A percentile compares a stretch with the other conserved stretches of the same genome.
Conservation (phyloP, 23 tunicate species). For the Corella eumyota region DNA sequence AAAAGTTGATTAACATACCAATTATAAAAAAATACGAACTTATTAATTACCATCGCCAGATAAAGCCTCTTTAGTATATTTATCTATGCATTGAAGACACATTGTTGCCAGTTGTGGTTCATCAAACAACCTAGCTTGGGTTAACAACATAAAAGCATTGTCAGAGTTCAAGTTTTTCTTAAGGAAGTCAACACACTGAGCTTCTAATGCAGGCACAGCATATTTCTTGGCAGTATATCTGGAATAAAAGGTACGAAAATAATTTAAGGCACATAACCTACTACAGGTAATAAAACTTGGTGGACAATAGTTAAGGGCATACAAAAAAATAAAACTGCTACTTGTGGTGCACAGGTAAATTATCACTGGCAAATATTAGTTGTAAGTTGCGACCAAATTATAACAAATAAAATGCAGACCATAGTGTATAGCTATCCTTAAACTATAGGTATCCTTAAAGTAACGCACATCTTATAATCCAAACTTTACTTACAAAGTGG, state of each 20-base stretch:
- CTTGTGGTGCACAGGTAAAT: too few relatives aligned
- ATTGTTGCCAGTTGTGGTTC: conserved; percentile 89
- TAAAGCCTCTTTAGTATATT: conserved; percentile 81
- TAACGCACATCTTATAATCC: too few relatives aligned
- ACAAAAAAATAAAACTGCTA: too few relatives aligned
- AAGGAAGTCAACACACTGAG: conserved; percentile 88
- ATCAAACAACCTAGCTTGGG: conserved; percentile 95
- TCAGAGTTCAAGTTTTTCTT: conserved; percentile 91
- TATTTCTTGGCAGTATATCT: conserved; percentile 98
- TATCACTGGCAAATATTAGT: too few relatives aligned
- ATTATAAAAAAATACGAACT: background rate
- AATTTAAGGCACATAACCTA: background rate
- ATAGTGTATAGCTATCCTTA: too few relatives aligned
- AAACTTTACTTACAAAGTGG: conserved; percentile 95
- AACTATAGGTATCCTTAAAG: too few relatives aligned
- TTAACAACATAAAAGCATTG: conserved; percentile 90
- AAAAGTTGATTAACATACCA: background rate
- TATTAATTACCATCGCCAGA: conserved; percentile 89
- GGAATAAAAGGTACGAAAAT: too few relatives aligned
- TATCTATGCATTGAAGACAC: conserved; percentile 93
- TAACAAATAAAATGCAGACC: too few relatives aligned
- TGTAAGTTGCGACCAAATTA: too few relatives aligned
- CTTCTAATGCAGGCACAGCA: conserved; percentile 95
- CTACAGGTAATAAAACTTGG: background rate
- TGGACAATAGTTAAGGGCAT: background rate